Evolutionary conservation across 2,113 vertebrate species (phyloP), one percentile per base, ranked within the genome.

Genomic region (Prochilodus magdalenae): DNA sequence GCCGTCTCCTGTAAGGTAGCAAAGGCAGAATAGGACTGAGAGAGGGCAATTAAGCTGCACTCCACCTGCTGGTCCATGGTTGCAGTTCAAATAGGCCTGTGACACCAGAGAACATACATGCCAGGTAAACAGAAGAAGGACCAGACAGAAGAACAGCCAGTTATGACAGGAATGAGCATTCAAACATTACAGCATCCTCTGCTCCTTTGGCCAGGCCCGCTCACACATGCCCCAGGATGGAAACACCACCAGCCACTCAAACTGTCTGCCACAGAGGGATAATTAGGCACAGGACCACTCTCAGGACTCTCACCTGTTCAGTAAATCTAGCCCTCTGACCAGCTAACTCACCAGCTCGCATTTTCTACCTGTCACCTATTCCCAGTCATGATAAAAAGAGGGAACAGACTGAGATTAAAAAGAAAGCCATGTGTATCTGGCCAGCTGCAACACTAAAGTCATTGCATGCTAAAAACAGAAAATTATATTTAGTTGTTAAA

Each of bases 131-230:
- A 51, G 87, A 90, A 83, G 86, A 90, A 91, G 91, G 92, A 93
- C 36, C 30, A 89, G 93, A 87, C 93, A 92, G 92, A 93, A 94
- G 95, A 96, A 96, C 96, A 97, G 95, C 97, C 92, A 92, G 89
- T 89, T 90, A 93, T 94, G 96, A 96, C 96, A 97, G 95, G 95
- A 90, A 91, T 69, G 69, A 81, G 22, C 72, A 79, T 51, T 73
- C 69, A 82, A 80, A 60, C 70, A 75, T 67, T 93, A 94, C 94
- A 91, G 93, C 90, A 93, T 82, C 90, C 89, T 91, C 90, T 93
- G 90, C 92, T 92, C 93, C 94, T 94, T 92, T 92, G 94, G 94
- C 94, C 95, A 93, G 95, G 92, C 92, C 93, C 92, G 94, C 81
- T 81, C 74, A 85, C 67, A 73, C 95, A 92, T 94, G 93, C 91